Conservation (phyloP, 2,888 invertebrate species). For the Eupithecia abbreviata region DNA sequence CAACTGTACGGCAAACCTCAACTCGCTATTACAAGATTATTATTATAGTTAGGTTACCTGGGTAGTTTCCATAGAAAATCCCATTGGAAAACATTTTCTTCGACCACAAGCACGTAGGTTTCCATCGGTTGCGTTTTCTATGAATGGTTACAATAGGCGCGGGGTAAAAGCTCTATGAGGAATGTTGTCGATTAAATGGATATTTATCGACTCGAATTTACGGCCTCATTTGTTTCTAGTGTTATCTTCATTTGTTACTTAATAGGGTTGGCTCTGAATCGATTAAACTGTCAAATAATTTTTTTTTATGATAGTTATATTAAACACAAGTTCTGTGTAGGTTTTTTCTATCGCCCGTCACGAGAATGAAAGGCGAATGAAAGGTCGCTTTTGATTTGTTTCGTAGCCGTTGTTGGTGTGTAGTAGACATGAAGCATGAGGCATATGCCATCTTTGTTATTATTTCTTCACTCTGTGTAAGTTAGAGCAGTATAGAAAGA, state of each 20-base stretch:
- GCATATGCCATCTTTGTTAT: no score
- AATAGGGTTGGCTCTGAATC: conserved; percentile 46
- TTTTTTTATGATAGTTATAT: no score
- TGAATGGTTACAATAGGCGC: conserved; percentile 41
- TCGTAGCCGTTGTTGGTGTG: no score
- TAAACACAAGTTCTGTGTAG: no score
- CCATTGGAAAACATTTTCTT: conserved; percentile 19
- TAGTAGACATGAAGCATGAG: no score
- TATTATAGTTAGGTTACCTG: not conserved
- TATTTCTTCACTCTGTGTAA: no score
- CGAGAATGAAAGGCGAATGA: no score
- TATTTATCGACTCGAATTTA: conserved; percentile 54
- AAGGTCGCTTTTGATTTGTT: no score
- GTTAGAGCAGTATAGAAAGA: no score
- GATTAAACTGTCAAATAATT: not conserved
- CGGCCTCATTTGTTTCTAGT: conserved; percentile 50
- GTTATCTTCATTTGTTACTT: conserved; percentile 49
- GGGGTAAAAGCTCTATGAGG: conserved; percentile 47
- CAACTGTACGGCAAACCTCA: conserved; percentile 1
- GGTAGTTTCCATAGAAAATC: conserved; percentile 16
- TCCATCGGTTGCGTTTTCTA: conserved; percentile 18
- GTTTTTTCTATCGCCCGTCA: no score
- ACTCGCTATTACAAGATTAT: not conserved
- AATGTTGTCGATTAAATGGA: conserved; percentile 59
- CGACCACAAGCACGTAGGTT: conserved; percentile 26